A percentile compares a stretch with the other conserved stretches of the same genome.
Conservation (phyloP, 53 echinoderm and acorn worm species). For the Crossaster papposus region DNA sequence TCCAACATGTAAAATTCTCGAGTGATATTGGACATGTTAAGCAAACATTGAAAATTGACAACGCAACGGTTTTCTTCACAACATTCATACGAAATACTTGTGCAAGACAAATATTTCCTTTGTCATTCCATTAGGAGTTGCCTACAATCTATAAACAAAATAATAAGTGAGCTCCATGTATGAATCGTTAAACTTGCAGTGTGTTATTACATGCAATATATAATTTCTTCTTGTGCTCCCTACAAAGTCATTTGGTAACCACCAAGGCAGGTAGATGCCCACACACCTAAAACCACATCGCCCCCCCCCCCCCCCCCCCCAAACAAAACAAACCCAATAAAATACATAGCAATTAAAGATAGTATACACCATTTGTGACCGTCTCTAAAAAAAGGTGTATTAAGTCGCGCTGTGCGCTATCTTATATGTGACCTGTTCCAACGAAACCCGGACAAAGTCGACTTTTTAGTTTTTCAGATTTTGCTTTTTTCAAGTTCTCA, state of each 20-base stretch:
- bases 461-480: no score
- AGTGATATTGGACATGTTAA: background rate
- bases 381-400: no score
- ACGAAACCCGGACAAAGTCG: no score
- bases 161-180: background rate
- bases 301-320: no score
- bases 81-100: background rate
- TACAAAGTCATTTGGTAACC: background rate
- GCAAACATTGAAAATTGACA: background rate
- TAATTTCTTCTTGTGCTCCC: background rate
- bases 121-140: background rate
- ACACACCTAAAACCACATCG: conserved; percentile 5
- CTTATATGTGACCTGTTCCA: no score
- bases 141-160: background rate
- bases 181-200: background rate
- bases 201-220: background rate
- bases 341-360: no score
- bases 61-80: background rate
- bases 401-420: no score
- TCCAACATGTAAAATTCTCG: background rate
- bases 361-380: no score
- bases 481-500: no score
- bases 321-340: background rate
- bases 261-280: background rate
- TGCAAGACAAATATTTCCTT: background rate